Conservation (phyloP, 2,888 invertebrate species). For the Sphaeridia pumilis region DNA sequence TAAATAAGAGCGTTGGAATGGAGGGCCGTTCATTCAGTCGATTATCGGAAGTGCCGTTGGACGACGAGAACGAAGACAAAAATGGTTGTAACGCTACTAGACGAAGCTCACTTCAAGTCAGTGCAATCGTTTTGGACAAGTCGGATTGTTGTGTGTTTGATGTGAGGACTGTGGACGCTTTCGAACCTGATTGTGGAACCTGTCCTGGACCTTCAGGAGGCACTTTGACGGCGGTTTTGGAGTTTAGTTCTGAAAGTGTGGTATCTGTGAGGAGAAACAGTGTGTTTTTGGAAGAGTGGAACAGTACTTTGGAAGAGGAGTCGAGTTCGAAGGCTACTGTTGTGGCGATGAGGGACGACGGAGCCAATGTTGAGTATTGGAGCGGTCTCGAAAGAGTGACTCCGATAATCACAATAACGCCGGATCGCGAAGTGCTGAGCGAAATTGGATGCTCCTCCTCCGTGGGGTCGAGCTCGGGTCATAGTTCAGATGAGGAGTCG, state of each 20-base stretch:
- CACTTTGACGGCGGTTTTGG: too few species aligned
- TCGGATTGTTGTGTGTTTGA: background rate
- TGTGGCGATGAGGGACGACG: conserved; percentile 15
- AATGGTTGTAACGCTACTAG: too few species aligned
- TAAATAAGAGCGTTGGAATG: conserved; percentile 11
- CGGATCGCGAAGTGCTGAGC: too few species aligned
- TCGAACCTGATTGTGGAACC: too few species aligned
- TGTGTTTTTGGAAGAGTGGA: too few species aligned
- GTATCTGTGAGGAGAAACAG: too few species aligned
- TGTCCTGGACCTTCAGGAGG: too few species aligned
- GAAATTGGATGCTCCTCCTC: background rate
- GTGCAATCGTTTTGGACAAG: background rate
- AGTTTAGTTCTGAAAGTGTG: too few species aligned
- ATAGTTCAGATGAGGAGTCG: conserved; percentile 21
- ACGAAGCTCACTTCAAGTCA: background rate
- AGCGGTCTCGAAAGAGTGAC: conserved; percentile 14
- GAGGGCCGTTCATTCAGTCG: conserved; percentile 16
- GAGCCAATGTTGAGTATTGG: conserved; percentile 9
- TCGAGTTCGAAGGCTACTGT: too few species aligned
- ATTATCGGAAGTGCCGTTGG: conserved; percentile 12
- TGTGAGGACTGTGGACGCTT: background rate
- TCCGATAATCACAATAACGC: conserved; percentile 32
- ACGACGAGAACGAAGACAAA: background rate
- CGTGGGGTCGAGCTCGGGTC: background rate
- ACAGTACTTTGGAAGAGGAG: too few species aligned